Evolutionary conservation across 2,797 vertebrate species (phyloP), one percentile per base, ranked within the genome.

Genomic region (Selene dorsalis): DNA sequence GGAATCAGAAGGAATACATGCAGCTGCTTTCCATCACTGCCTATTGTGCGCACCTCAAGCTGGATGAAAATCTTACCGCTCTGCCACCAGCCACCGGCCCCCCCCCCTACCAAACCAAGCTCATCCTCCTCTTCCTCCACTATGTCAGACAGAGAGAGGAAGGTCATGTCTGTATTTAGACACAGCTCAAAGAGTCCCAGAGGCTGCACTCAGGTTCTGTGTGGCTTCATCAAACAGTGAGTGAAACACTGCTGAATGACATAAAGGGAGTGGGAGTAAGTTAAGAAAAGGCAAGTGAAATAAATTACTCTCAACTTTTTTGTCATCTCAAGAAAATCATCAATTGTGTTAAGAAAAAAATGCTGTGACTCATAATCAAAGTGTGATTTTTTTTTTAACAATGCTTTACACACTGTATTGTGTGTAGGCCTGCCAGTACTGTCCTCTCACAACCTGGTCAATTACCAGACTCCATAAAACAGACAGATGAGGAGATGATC

Each of bases 11-110:
- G 62, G 77, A 77, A 70, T 41, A 12, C 11, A 64, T 71, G 73
- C 92, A 91, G 89, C 91, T 90, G 93, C 61, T 88, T 91, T 91
- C 72, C 84, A 90, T 92, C 92, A 87, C 72, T 75, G 77, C 22
- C 59, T n/a, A 38, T 63, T 80, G 68, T 16, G 32, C 69, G 59
- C 11, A 67, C 79, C 77, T 86, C 63, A 60, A 84, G 69, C 77
- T 77, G 77, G 78, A 69, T 39, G 62, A 74, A 87, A 72, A 59
- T 35, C 39, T 41, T 22, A 61, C 0, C 2, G 47, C 47, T 38
- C 63, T 43, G 43, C 43, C 71, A 82, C 63, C 69, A 79, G 60
- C 69, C 63, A 32, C 30, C 30, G 4, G 4, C 30, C 30, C 30
- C 30, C 4, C 32, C 32, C 32, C 6, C 32, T 69, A 77, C 56